Base-by-base conservation (phyloP, 2,888 invertebrate genomes). In the Trachelus stipa region DNA sequence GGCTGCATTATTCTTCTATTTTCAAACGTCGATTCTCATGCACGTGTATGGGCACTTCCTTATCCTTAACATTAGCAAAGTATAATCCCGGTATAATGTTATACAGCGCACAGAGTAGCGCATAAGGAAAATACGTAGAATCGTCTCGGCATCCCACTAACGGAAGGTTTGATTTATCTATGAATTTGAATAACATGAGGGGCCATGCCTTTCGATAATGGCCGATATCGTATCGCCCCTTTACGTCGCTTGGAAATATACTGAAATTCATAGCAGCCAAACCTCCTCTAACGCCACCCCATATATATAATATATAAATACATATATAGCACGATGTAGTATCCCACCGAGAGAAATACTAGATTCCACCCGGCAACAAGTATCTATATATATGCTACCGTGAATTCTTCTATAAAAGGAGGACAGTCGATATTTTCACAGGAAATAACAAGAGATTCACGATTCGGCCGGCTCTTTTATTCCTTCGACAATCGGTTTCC, bases 111-210 rank as follows among this genome's bases (percentile, higher is more conserved):
- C 56, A 23, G 23, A 56, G 23, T 23, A 23, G 23, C 56, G 9
- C 56, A 56, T 56, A 56, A 56, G 56, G 56, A 56, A 23, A 56
- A 56, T 56, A 56, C 56, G 56, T 56, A 56, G 23, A 56, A 56
- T 2, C 6, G 56, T 56, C 23, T 56, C 56, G 56, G 23, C 23
- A 56, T 56, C 56, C 75, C 68, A 75, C 68, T 34, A 30, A 31
- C 68, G 69, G 56, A 71, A 79, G 85, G 83, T 87, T 85, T 88
- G 87, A 88, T 89, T 89, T 88, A 88, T 88, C 85, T 84, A 34
- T 73, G 82, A 85, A 89, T 89, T 87, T 88, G 85, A 88, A 89
- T 89, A 89, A 89, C 88, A 87, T 86, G 88, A 86, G 85, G 56
- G 82, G 79, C 81, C 83, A 82, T 85, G 83, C 80, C 81, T 83